These are phyloP conservation scores for Drosophila atroscutellata DNA, from an alignment of 2,888 invertebrate species.

Conservation along the genomic window DNA sequence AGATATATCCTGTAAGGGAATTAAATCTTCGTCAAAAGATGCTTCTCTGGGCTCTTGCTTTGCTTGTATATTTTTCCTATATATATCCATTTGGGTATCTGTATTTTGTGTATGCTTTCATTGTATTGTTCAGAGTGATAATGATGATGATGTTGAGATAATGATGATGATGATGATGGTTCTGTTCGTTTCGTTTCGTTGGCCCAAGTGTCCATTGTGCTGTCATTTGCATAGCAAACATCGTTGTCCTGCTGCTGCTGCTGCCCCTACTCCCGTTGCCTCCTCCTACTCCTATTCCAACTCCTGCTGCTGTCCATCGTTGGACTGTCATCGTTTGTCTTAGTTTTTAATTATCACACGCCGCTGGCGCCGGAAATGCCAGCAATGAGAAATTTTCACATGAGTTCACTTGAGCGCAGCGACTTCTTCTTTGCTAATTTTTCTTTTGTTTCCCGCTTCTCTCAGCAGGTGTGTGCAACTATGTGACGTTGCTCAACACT, in stretches of 20 bases:
- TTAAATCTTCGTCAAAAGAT: neutral
- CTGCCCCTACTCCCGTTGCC: slow-evolving; percentile 5
- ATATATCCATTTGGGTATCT: slow-evolving; percentile 36
- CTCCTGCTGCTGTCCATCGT: slow-evolving; percentile 23
- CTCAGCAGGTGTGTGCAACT: slow-evolving; percentile 35
- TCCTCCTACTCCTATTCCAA: neutral
- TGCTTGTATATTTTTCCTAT: slow-evolving; percentile 17
- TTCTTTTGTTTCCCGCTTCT: slow-evolving; percentile 4
- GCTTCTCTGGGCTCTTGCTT: neutral
- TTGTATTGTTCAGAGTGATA: slow-evolving; percentile 53
- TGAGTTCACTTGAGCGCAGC: slow-evolving; percentile 80
- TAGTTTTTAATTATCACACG: slow-evolving; percentile 77
- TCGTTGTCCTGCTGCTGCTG: slow-evolving; percentile 38
- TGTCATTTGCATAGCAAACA: slow-evolving; percentile 84
- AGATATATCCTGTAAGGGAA: slow-evolving; percentile 9
- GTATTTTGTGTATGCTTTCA: slow-evolving; percentile 33
- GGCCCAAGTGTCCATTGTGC: slow-evolving; percentile 70
- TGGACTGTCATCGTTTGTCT: slow-evolving; percentile 70
- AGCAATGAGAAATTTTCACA: slow-evolving; percentile 73
- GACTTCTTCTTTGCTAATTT: slow-evolving; percentile 25
- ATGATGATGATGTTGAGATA: slow-evolving; percentile 61
- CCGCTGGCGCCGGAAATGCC: slow-evolving; percentile 56
- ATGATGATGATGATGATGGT: slow-evolving; percentile 62
- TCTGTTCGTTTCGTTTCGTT: slow-evolving; percentile 20
- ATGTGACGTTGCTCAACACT: slow-evolving; percentile 27